Evolutionary conservation across 2,113 vertebrate species (phyloP), one percentile per base, ranked within the genome.

Genomic region (Phaethornis superciliosus): DNA sequence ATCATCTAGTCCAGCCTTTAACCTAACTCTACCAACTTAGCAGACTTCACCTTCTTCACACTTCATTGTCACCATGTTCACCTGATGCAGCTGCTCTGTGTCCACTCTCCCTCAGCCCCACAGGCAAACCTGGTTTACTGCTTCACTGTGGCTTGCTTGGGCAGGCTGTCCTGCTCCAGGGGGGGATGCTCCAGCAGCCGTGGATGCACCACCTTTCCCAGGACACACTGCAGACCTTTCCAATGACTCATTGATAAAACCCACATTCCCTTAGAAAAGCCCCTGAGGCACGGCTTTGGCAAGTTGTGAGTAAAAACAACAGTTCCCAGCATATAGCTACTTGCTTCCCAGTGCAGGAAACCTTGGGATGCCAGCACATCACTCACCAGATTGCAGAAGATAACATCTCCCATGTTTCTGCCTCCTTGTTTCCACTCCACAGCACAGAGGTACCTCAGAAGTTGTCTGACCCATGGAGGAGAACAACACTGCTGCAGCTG

Each of bases 191-290:
- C 55, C 55, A 23, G 72, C 60, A 63, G 32, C 82, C 2, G 0
- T 17, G n/a, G 23, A 56, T 64, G 67, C 24, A 42, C 4, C 15
- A n/a, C 16, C 35, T 47, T 69, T 64, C n/a, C 37, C 51, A 75
- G 62, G 22, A 54, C n/a, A 14, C 0, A 0, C 2, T 27, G 26
- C 56, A 89, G 55, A 30, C 8, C 0, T 0, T 64, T 52, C 44
- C 37, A 30, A 19, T 24, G 27, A 64, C 49, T 70, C 44, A 15
- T 28, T 63, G 18, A 15, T 30, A 46, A 63, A 87, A 78, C 23
- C 4, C 42, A 79, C 24, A 10, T 21, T 33, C 1, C 0, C 37
- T 32, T 18, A 51, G 32, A 63, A 74, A 74, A 74, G 19, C 13
- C 22, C 19, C 15, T 22, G 2, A 83, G 69, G 6, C 6, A 47